Conservation (phyloP, 2,888 invertebrate species). For the Ephialtes manifestator region DNA sequence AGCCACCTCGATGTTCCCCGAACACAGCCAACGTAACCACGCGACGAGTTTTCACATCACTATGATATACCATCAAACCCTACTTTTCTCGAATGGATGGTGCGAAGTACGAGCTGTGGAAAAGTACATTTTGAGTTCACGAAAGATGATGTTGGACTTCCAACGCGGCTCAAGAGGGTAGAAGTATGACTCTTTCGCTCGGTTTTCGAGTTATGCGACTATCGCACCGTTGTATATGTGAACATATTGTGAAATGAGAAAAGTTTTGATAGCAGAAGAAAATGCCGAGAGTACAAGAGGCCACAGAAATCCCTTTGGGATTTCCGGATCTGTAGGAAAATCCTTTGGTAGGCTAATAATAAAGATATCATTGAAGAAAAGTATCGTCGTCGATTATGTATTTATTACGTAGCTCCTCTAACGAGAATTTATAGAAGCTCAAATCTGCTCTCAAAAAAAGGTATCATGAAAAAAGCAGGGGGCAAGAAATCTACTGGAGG, state of each 20-base stretch:
- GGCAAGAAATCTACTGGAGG: constrained; percentile 26
- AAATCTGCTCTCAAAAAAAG: constrained; percentile 48
- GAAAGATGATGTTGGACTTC: constrained; percentile 27
- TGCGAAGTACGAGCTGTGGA: constrained; percentile 41
- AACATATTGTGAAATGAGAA: constrained; percentile 54
- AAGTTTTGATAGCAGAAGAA: constrained; percentile 44
- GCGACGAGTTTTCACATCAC: constrained; percentile 66
- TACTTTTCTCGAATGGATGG: constrained; percentile 68
- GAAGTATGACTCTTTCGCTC: constrained; percentile 28
- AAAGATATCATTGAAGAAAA: constrained; percentile 26
- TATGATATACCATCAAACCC: constrained; percentile 68
- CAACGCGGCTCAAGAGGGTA: constrained; percentile 20
- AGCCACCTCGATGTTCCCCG: constrained; percentile 12
- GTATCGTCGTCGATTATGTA: constrained; percentile 30
- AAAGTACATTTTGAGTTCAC: constrained; percentile 65
- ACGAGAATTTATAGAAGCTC: constrained; percentile 46
- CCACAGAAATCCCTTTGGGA: constrained; percentile 28
- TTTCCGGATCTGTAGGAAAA: constrained; percentile 43
- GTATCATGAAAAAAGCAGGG: constrained; percentile 41
- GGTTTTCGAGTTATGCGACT: constrained; percentile 29
- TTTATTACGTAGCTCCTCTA: constrained; percentile 43
- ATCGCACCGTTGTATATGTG: constrained; percentile 1
- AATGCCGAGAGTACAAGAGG: constrained; percentile 36
- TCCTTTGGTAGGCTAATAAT: constrained; percentile 48
- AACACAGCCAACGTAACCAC: constrained; percentile 47